Base-by-base conservation (phyloP, 2,888 invertebrate species). In the Apamea epomidion region DNA sequence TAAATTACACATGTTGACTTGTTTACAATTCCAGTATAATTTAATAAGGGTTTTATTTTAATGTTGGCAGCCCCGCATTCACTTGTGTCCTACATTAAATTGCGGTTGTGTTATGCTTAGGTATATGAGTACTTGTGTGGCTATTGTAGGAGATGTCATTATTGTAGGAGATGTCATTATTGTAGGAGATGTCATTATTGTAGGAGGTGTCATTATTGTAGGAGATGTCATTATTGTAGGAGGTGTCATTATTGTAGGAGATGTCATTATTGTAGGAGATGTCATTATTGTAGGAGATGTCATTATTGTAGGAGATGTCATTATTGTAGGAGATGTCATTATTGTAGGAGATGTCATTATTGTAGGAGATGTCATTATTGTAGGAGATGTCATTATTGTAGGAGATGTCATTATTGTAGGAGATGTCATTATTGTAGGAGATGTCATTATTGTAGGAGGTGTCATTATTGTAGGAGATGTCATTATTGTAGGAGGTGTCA, bases 41-140 rank as follows among this genome's bases (percentile, higher is more conserved):
- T 90, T 87, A 89, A 89, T 90, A 82, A 87, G 81, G 87, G 86
- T 90, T 90, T 91, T 91, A 89, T 88, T 90, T 86, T 84, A 88
- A 90, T 90, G 89, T 87, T 86, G 82, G 85, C 83, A 80, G 68
- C 29, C 71, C 58, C 74, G 68, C 87, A 85, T 85, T 85, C 80
- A 85, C 80, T 77, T 87, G 79, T 70, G 45, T 65, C 76, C 76
- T 65, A 84, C 80, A 71, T 80, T 78, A 62, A 73, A 65, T 76
- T 85, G 80, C 71, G 65, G 71, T 65, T 65, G 73, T 77, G 73
- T 76, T 58, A 29, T 70, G 67, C 76, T 79, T 68, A 42, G 42
- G 58, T 86, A 80, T 74, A 74, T 65, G 76, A 37, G 69, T 45
- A 60, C 74, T 58, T 78, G 25, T 25, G 29, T 29, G 29, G 29